A percentile compares a stretch with the other conserved stretches of the same genome.
Conservation (phyloP, 2,888 invertebrate species). For the Eupithecia inturbata region DNA sequence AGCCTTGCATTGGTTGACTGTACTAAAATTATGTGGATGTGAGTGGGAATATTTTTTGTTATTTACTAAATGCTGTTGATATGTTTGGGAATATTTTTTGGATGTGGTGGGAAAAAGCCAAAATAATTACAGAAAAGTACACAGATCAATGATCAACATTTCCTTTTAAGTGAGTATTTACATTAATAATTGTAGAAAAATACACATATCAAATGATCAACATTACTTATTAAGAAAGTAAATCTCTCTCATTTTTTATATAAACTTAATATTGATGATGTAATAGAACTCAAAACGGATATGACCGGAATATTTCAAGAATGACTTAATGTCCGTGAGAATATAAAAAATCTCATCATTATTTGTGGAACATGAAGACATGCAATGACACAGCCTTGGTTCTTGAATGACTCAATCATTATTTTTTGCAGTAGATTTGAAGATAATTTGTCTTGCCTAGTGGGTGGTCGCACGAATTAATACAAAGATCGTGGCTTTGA, state of each 20-base stretch:
- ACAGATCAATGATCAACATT: too few relatives aligned
- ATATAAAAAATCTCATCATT: slow-evolving; percentile 14
- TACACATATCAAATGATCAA: too few relatives aligned
- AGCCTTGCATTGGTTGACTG: too few relatives aligned
- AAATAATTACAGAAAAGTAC: too few relatives aligned
- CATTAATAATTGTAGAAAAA: too few relatives aligned
- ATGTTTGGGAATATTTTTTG: too few relatives aligned
- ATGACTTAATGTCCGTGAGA: slow-evolving; percentile 11
- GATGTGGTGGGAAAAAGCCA: too few relatives aligned
- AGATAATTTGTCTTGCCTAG: slow-evolving; percentile 5
- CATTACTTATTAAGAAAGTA: too few relatives aligned
- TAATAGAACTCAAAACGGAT: slow-evolving; percentile 6
- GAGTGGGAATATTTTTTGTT: too few relatives aligned
- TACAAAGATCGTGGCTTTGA: background rate
- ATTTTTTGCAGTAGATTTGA: background rate
- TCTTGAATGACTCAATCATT: slow-evolving; percentile 15
- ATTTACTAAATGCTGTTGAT: too few relatives aligned
- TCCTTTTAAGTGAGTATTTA: too few relatives aligned
- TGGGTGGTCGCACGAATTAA: slow-evolving; percentile 8
- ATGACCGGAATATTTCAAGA: background rate
- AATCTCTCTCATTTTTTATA: background rate
- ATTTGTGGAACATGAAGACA: slow-evolving; percentile 17
- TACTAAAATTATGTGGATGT: too few relatives aligned
- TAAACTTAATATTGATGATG: background rate
- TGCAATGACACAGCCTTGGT: slow-evolving; percentile 16